These are phyloP conservation scores for Agapornis canus DNA, from an alignment of 2,797 vertebrate species.

Conservation along the genomic window DNA sequence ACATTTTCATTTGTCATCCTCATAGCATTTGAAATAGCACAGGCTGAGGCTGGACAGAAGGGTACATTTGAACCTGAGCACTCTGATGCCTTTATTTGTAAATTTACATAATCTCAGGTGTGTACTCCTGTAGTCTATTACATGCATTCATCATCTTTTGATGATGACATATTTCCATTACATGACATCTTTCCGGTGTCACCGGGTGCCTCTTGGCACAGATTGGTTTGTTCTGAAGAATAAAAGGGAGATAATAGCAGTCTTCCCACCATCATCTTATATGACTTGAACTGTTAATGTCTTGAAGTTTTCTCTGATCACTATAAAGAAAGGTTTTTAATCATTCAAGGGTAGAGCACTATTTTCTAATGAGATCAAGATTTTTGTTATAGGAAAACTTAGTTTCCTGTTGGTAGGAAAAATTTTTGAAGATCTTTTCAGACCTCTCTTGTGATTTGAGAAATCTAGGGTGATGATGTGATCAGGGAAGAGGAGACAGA, in stretches of 20 bases:
- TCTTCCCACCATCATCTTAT: neutral
- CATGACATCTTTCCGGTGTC: neutral
- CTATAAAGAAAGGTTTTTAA: neutral
- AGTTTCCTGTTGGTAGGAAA: neutral
- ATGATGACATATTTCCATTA: slow-evolving; percentile 26
- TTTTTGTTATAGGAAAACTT: neutral
- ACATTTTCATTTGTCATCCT: neutral
- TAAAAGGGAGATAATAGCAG: neutral
- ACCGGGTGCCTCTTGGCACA: neutral
- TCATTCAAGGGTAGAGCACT: neutral
- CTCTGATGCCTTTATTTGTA: neutral
- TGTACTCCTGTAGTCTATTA: slow-evolving; percentile 23
- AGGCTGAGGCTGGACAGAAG: neutral
- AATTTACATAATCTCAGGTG: neutral
- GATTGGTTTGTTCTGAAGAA: slow-evolving; percentile 18
- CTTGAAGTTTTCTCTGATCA: neutral
- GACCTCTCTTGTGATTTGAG: neutral
- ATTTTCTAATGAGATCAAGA: neutral
- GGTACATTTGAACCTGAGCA: neutral
- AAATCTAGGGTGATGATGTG: neutral
- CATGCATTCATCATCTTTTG: slow-evolving; percentile 25
- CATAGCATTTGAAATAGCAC: neutral
- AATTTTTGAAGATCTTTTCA: neutral
- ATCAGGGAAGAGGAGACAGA: neutral
- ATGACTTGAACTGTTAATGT: neutral